Conservation (phyloP, 2,113 vertebrate genomes). For the Odocoileus virginianus region DNA sequence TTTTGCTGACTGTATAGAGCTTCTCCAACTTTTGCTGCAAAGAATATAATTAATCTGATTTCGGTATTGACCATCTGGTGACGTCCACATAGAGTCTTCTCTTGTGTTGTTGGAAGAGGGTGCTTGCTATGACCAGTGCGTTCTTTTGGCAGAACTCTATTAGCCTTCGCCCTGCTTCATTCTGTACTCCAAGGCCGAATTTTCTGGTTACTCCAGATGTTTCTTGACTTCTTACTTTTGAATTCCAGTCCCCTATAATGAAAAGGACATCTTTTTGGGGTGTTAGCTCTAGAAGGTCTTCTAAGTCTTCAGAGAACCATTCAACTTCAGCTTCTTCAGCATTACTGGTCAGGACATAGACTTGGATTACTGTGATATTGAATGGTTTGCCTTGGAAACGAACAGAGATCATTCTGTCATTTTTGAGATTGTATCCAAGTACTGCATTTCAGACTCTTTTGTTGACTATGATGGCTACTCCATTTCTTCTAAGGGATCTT, state of each 20-base stretch:
- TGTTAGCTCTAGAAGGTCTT: neutral
- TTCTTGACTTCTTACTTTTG: neutral
- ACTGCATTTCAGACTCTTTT: neutral
- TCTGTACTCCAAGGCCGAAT: neutral
- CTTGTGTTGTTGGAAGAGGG: neutral
- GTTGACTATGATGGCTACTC: neutral
- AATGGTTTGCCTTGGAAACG: neutral
- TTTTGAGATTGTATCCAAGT: neutral
- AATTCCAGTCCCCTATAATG: neutral
- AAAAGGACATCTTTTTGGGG: neutral
- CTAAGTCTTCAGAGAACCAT: neutral
- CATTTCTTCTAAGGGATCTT: neutral
- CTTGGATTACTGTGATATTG: neutral
- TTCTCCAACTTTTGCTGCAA: neutral
- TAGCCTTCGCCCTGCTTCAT: neutral
- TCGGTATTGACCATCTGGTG: neutral
- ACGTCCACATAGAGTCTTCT: neutral
- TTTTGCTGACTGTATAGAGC: neutral
- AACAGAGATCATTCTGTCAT: neutral
- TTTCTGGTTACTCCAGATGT: neutral
- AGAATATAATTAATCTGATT: neutral
- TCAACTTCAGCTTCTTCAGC: neutral
- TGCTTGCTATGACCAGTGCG: neutral
- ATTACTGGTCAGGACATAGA: neutral
- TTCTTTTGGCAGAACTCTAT: neutral